Evolutionary conservation across 2,113 vertebrate genomes (phyloP), one percentile per base, ranked within the genome.

Genomic region (Cacatua alba): DNA sequence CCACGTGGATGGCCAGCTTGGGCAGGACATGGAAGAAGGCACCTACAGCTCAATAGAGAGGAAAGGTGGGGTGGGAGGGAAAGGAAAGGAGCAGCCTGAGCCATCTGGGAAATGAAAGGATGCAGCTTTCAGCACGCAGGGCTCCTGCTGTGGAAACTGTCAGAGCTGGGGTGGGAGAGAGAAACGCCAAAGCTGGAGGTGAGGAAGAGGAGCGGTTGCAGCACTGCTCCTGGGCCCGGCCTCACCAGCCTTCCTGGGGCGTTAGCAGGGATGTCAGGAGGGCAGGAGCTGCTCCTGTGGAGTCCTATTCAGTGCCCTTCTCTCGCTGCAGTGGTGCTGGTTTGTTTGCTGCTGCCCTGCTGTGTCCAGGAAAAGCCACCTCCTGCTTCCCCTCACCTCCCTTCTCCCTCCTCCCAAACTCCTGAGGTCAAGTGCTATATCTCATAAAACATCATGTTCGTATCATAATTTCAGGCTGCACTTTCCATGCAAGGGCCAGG

Each of bases 381-480:
- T 62, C 80, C 24, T 60, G 49, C 41, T 37, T 78, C 11, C 33
- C 29, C 28, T 79, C 31, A 21, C 41, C 35, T 62, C 10, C 41
- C n/a, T 90, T 75, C 63, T 79, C 24, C 18, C 12, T 43, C 37
- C 68, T 72, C 68, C 15, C 57, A 23, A 24, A 44, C 48, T 77
- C 60, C 51, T 76, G 92, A 93, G 63, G 64, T 62, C 82, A 94
- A 82, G 72, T 92, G 97, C 92, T 95, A 48, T 88, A 79, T 89
- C 96, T 96, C 94, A 94, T 95, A 97, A 97, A 97, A 90, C 71
- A 91, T 93, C 91, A 91, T 88, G 90, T 75, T 93, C 88, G 8
- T 74, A 85, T 95, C 93, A 84, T 96, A 95, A 97, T 97, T 98
- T 94, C 96, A 93, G 89, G 86, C 84, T 72, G 75, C 67, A 84